Base-by-base conservation (phyloP, 2,888 invertebrate genomes). In the Erannis defoliaria region DNA sequence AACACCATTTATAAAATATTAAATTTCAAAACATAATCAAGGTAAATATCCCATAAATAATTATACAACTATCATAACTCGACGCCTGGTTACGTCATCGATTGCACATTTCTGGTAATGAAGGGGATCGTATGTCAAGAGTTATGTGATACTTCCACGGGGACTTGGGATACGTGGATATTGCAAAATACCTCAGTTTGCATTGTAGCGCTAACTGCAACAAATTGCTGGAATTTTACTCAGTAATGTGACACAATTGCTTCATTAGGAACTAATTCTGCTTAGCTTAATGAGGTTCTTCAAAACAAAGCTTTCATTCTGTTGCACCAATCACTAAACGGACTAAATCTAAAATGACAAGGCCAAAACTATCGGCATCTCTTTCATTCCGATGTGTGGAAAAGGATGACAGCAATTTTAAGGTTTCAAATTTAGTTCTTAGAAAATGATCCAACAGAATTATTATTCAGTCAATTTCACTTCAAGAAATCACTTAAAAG, bases 21-120 rank as follows among this genome's bases (percentile, higher is more conserved):
- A n/a, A n/a, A n/a, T n/a, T n/a, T n/a, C n/a, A n/a, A n/a, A n/a
- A n/a, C n/a, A n/a, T n/a, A n/a, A n/a, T n/a, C n/a, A n/a, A n/a
- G n/a, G n/a, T n/a, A n/a, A n/a, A n/a, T n/a, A n/a, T n/a, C n/a
- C n/a, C n/a, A n/a, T n/a, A n/a, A n/a, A n/a, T n/a, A n/a, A n/a
- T n/a, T n/a, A n/a, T n/a, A n/a, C n/a, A n/a, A n/a, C n/a, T n/a
- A n/a, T n/a, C n/a, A n/a, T n/a, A n/a, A n/a, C n/a, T n/a, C n/a
- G n/a, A n/a, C n/a, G n/a, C 4, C 12, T 19, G n/a, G 8, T 21
- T 31, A 16, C 23, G 6, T 21, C 1, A 10, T 16, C 33, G 8
- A 26, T 49, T 42, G 42, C 56, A 42, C 10, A 43, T 43, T 56
- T 33, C 16, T 49, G 12, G 33, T 19, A 35, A 42, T 4, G 23